These are phyloP conservation scores for Lepilemur ruficaudatus DNA, from an alignment of 2,797 vertebrate species.

Conservation along the genomic window DNA sequence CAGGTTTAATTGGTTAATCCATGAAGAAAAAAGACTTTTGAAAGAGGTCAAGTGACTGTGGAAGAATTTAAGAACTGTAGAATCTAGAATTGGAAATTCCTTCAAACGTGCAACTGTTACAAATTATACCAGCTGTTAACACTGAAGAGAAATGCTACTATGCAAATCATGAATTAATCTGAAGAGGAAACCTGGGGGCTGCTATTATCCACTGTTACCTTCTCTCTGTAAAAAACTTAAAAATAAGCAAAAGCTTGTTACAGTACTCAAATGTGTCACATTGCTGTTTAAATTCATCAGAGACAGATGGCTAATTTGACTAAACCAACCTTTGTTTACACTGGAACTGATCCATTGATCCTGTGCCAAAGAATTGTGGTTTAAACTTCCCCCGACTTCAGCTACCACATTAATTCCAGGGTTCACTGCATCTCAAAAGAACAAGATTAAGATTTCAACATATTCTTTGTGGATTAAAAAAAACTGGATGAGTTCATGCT, in stretches of 20 bases:
- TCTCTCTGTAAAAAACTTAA: conserved; percentile 3
- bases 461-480: not conserved
- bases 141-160: not conserved
- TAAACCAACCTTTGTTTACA: conserved; percentile 78
- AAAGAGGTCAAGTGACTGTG: conserved; percentile 3
- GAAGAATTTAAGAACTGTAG: conserved; percentile 2
- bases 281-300: conserved; percentile 56
- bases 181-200: not conserved
- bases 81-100: not conserved
- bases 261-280: conserved; percentile 47
- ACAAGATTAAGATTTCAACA: not conserved
- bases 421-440: conserved; percentile 14
- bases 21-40: not conserved
- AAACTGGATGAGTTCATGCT: not conserved
- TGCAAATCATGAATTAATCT: not conserved
- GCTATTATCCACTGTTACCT: conserved; percentile 34
- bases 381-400: conserved; percentile 40
- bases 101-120: not conserved
- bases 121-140: conserved; percentile 4
- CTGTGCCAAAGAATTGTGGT: conserved; percentile 60
- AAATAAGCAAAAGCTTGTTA: conserved; percentile 67
- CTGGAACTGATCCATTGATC: conserved; percentile 74
- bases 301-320: conserved; percentile 80
- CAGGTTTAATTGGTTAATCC: not conserved
- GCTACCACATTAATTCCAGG: conserved; percentile 50